These are phyloP conservation scores for Dione vanillae DNA, from an alignment of 2,888 invertebrate genomes.

Conservation along the genomic window DNA sequence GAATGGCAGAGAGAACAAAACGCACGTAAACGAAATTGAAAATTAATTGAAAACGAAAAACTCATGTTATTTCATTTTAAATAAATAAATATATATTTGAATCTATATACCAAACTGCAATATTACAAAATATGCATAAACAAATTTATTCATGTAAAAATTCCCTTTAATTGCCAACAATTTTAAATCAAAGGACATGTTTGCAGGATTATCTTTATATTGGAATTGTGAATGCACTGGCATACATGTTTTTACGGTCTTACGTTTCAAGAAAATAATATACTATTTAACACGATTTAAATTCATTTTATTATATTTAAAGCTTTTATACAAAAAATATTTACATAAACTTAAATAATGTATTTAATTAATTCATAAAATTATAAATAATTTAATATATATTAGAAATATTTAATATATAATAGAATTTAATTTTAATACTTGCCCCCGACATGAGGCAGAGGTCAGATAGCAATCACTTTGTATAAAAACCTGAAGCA, in stretches of 20 bases:
- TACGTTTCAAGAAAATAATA: neutral
- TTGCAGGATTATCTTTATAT: conserved; percentile 8
- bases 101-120: no score
- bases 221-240: neutral
- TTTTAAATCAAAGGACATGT: neutral
- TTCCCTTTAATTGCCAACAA: neutral
- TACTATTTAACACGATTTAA: neutral
- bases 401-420: no score
- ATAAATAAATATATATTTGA: no score
- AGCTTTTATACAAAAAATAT: neutral
- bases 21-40: no score
- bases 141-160: neutral
- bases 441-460: neutral
- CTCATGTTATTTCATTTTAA: no score
- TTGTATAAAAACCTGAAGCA: conserved; percentile 24
- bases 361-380: no score
- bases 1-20: no score
- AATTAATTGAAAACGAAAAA: no score
- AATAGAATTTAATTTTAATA: neutral
- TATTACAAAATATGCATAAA: neutral
- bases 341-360: no score
- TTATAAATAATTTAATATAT: no score
- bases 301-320: neutral
- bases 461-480: conserved; percentile 24
- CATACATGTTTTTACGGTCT: conserved; percentile 5